A percentile compares a stretch with the other conserved stretches of the same genome.
phyloP scores from a whole-genome alignment of 1,140 invertebrate species.

The Trichogramma pretiosum region DNA sequence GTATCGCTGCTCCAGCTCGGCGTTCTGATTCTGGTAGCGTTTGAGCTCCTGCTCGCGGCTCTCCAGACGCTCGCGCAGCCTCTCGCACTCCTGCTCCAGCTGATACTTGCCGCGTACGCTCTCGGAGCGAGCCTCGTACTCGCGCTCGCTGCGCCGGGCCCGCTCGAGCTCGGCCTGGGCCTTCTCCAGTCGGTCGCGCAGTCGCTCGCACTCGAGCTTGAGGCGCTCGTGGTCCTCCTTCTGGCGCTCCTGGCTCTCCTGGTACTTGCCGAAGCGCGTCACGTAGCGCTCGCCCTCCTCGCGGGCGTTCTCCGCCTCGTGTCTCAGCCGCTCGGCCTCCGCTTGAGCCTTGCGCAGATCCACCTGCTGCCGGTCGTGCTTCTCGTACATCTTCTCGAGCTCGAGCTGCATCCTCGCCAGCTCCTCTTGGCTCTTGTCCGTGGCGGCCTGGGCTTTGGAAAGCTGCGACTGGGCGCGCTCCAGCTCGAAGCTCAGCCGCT shows the following conservation, averaged over 20 bases:
- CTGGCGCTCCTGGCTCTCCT: constrained; percentile 58
- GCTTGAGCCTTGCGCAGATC: constrained; percentile 74
- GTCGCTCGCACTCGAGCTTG: constrained; percentile 73
- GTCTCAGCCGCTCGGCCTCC: constrained; percentile 61
- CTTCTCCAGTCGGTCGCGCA: constrained; percentile 76
- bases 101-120: constrained; percentile 76
- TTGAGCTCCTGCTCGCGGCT: constrained; percentile 66
- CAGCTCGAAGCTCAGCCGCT: constrained; percentile 76
- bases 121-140: constrained; percentile 66
- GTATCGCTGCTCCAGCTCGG: constrained; percentile 65
- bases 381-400: constrained; percentile 83
- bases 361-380: constrained; percentile 73
- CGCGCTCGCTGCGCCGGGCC: constrained; percentile 57
- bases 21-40: constrained; percentile 53
- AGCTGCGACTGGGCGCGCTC: constrained; percentile 74
- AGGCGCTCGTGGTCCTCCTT: constrained; percentile 73
- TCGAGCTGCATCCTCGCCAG: constrained; percentile 75
- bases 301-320: constrained; percentile 60
- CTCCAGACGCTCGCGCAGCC: constrained; percentile 66
- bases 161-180: constrained; percentile 67
- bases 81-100: constrained; percentile 62
- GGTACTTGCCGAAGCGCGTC: constrained; percentile 66
- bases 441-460: constrained; percentile 69
- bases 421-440: constrained; percentile 85
- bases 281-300: constrained; percentile 68